Base-by-base conservation (phyloP, 1,140 invertebrate species). In the Phymastichus coffea region DNA sequence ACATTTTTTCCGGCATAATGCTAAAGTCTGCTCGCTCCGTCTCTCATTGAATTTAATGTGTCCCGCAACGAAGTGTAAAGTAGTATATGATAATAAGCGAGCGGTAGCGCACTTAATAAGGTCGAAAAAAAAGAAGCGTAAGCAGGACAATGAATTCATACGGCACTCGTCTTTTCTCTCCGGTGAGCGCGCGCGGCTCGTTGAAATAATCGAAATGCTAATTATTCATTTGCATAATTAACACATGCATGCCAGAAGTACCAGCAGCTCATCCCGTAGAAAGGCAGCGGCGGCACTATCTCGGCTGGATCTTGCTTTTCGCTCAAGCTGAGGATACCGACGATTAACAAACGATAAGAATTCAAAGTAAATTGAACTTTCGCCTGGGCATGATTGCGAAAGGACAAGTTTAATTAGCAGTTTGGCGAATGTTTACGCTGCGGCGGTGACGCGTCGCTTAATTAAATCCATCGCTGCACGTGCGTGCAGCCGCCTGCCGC, bases 141-240 rank as follows among this genome's bases (percentile, higher is more conserved):
- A 37, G 15, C 20, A 43, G 20, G 41, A 33, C 28, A 12, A 33
- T 33, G 28, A 33, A 33, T 33, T 33, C 12, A 33, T 33, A 33
- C 28, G 28, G 6, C 28, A 7, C 28, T 33, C 28, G 28, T 6
- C n/a, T n/a, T n/a, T n/a, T n/a, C n/a, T n/a, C n/a, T n/a, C n/a
- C n/a, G n/a, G n/a, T n/a, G n/a, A n/a, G n/a, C n/a, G n/a, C 28
- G 6, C 6, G 28, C 54, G 52, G 40, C 19, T 62, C 49, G 63
- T 62, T 48, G 68, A 76, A 77, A 72, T 77, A 74, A 78, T 77
- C 73, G 70, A 72, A 76, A 75, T 70, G 73, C 66, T 75, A 77
- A 77, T 78, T 71, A 72, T 71, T 75, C 70, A 70, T 74, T 72
- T 72, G 70, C 72, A 74, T 74, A 76, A 74, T 76, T 73, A 76